Evolutionary conservation across 2,888 invertebrate species (phyloP).

Genomic region (Sipha maydis): DNA sequence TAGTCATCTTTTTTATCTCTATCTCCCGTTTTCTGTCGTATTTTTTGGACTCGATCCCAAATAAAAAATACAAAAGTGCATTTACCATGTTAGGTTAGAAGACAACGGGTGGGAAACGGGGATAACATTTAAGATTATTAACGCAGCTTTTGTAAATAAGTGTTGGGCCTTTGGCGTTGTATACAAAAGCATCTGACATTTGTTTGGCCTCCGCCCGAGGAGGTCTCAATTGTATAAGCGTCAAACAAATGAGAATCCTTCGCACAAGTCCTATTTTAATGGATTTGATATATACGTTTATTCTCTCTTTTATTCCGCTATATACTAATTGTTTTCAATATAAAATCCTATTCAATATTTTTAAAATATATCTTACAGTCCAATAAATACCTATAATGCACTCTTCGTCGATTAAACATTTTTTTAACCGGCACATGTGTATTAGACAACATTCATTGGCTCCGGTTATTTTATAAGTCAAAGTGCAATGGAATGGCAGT

Average conservation of each 20-base stretch:
- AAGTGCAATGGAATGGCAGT: too few species aligned
- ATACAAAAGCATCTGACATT: slow-evolving; percentile 33
- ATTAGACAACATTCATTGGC: too few species aligned
- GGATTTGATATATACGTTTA: slow-evolving; percentile 4
- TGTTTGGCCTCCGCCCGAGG: slow-evolving; percentile 19
- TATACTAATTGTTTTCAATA: background rate
- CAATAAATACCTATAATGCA: background rate
- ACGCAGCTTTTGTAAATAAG: slow-evolving; percentile 41
- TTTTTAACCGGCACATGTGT: too few species aligned
- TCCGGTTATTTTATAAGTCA: too few species aligned
- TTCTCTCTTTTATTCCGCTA: background rate
- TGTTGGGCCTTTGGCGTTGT: background rate
- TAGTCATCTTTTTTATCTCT: background rate
- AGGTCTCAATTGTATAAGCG: background rate
- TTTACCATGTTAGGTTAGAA: slow-evolving; percentile 19
- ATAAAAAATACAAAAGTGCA: background rate
- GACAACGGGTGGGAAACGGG: background rate
- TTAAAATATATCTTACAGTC: background rate
- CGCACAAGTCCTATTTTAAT: slow-evolving; percentile 20
- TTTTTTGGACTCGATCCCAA: slow-evolving; percentile 23
- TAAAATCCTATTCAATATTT: background rate
- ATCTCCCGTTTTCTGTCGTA: background rate
- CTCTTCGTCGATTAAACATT: background rate
- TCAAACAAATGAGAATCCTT: slow-evolving; percentile 15
- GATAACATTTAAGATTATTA: slow-evolving; percentile 37